Evolutionary conservation across 2,113 vertebrate species (phyloP), one percentile per base, ranked within the genome.

Genomic region (Crotalus tigris): DNA sequence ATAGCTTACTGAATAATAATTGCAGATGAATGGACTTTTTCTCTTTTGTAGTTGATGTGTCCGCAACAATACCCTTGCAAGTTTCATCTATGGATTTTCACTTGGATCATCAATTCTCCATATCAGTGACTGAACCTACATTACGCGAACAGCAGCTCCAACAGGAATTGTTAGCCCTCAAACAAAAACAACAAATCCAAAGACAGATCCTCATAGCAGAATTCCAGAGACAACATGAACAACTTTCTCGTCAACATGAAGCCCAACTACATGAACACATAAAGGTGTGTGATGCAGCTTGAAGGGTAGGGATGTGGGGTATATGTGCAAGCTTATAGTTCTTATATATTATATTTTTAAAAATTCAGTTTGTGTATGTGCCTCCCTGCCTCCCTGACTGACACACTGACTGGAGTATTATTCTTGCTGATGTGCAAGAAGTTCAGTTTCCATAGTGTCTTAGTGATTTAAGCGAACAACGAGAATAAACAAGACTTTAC

Each of bases 101-200:
- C 29, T 97, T 99, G 96, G 99, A 99, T 96, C 99, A 98, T 95
- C 98, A 98, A 96, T 98, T 99, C 87, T 95, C 98, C 55, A 97
- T 99, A 97, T 97, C 98, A 0, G 97, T 98, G 94, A 90, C 97
- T 0, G 97, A 98, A 95, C 97, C 98, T 0, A 92, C 98, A 1
- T 97, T 98, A 64, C 98, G 98, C 4, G 99, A 99, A 91, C 99
- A 99, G 97, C 99, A 99, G 96, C 98, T 99, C 90, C 99, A 99
- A 97, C 99, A 99, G 97, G 99, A 99, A 97, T 98, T 99, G 23
- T 98, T 99, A 96, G 97, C 98, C 0, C 98, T 99, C 29, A 99
- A 99, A 95, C 99, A 99, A 97, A 99, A 99, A 95, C 99, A 99
- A 98, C 99, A 99, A 97, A 98, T 99, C 92, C 99, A 99, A 98